A percentile compares a stretch with the other conserved stretches of the same genome.
These are phyloP conservation scores for Halisarca cf. caerulea DNA, from an alignment of 37 sponge, comb jelly and placozoan species.

Conservation along the genomic window DNA sequence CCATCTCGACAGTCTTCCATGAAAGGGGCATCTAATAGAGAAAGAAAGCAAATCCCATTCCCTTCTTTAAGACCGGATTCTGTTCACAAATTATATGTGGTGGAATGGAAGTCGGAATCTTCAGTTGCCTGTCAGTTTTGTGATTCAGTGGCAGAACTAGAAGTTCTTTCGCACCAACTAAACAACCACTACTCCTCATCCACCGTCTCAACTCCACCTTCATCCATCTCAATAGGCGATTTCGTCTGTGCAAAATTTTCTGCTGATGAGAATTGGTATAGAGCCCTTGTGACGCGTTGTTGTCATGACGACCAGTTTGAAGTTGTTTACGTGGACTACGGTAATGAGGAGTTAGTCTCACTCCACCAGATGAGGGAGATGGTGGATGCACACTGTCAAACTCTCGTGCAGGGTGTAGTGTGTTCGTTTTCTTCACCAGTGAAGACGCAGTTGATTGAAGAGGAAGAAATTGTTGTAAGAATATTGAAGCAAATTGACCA, in stretches of 20 bases:
- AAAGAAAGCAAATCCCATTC: neutral
- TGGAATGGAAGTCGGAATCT: conserved; percentile 11
- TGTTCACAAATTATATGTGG: neutral
- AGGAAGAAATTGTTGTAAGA: conserved; percentile 21
- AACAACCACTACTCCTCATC: neutral
- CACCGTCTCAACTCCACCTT: neutral
- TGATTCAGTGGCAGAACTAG: conserved; percentile 1
- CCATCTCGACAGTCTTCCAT: neutral
- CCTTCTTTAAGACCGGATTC: neutral
- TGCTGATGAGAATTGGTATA: conserved; percentile 61
- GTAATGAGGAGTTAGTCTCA: conserved; percentile 48
- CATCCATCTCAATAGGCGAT: conserved; percentile 29
- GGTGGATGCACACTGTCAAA: no score
- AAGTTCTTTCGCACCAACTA: neutral
- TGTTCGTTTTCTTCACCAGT: neutral
- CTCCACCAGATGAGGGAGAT: neutral
- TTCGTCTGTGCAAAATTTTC: conserved; percentile 44
- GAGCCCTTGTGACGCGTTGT: conserved; percentile 23
- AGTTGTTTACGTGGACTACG: conserved; percentile 57
- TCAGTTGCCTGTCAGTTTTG: neutral
- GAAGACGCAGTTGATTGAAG: neutral
- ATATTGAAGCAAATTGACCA: neutral
- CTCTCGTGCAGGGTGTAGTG: neutral
- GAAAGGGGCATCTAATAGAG: neutral
- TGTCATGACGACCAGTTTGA: neutral